Percentiles rank a stretch among this genome's conserved stretches.
phyloP scores from a whole-genome alignment of 2,113 vertebrate genomes.

The Aptenodytes forsteri region DNA sequence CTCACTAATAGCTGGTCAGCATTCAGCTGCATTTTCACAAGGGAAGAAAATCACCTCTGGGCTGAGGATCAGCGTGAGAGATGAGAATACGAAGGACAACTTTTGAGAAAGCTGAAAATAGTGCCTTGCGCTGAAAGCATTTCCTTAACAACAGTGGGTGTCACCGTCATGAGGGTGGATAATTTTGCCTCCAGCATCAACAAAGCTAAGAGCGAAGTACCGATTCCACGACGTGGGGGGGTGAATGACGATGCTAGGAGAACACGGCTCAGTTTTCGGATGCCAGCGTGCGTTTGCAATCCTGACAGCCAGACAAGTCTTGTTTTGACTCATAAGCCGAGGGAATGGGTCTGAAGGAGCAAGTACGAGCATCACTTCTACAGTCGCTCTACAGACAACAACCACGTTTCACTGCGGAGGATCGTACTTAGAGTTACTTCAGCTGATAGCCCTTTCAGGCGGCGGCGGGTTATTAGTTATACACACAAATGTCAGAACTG shows the following conservation, averaged over 20 bases:
- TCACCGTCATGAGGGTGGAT: not conserved
- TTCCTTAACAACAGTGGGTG: not conserved
- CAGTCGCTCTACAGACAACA: not conserved
- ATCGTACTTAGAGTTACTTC: too few species aligned
- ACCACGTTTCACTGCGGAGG: not conserved
- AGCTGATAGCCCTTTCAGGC: not conserved
- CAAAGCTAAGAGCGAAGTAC: not conserved
- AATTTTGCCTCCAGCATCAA: conserved; percentile 49
- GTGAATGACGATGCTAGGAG: not conserved
- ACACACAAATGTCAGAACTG: not conserved
- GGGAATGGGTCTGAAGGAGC: not conserved
- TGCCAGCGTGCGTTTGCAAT: not conserved
- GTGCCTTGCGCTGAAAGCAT: not conserved
- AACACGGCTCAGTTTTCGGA: not conserved
- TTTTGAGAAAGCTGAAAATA: conserved; percentile 1
- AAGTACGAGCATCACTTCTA: not conserved
- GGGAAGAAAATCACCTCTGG: not conserved
- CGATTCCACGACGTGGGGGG: not conserved
- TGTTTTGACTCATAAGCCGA: not conserved
- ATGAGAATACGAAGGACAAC: not conserved
- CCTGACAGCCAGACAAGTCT: conserved; percentile 8
- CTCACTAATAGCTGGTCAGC: not conserved
- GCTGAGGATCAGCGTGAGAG: not conserved
- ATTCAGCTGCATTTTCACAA: not conserved
- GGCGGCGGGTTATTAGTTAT: not conserved